A percentile compares a stretch with the other conserved stretches of the same genome.
Conservation (phyloP, 2,113 vertebrate species). For the Pteruthius melanotis region DNA sequence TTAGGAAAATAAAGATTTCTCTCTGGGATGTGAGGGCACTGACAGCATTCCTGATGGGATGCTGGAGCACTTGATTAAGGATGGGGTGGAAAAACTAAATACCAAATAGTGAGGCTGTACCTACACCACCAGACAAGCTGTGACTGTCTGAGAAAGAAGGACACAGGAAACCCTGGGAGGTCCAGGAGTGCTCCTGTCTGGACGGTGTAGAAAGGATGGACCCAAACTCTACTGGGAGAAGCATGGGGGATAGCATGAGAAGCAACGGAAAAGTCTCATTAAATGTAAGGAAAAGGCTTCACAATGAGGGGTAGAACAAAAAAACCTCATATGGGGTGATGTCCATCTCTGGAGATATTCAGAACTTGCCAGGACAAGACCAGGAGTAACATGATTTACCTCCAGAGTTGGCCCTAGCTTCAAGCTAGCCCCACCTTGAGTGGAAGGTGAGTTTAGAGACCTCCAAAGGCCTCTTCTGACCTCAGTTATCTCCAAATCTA, state of each 20-base stretch:
- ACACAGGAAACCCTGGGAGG: not conserved
- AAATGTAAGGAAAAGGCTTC: not conserved
- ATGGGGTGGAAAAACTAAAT: not conserved
- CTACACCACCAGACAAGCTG: not conserved
- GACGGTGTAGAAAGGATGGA: not conserved
- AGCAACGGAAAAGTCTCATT: fast-evolving
- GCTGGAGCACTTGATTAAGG: not conserved
- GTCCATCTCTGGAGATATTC: not conserved
- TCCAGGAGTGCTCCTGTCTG: not conserved
- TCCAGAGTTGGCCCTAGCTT: not conserved
- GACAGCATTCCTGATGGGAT: not conserved
- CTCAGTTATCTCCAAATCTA: not conserved
- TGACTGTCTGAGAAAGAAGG: not conserved
- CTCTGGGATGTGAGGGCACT: not conserved
- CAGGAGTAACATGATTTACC: not conserved
- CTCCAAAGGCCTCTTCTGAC: not conserved
- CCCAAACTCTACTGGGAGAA: not conserved
- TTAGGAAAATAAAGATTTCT: conserved; percentile 15
- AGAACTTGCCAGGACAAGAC: not conserved
- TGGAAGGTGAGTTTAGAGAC: not conserved
- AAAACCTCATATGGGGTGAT: not conserved
- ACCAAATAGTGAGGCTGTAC: not conserved
- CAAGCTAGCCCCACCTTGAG: not conserved
- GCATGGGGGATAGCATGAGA: not conserved
- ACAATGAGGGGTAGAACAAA: not conserved